Percentiles rank a stretch among this genome's conserved stretches.
phyloP scores from a whole-genome alignment of 2,113 vertebrate species.

The Cardinalis cardinalis region DNA sequence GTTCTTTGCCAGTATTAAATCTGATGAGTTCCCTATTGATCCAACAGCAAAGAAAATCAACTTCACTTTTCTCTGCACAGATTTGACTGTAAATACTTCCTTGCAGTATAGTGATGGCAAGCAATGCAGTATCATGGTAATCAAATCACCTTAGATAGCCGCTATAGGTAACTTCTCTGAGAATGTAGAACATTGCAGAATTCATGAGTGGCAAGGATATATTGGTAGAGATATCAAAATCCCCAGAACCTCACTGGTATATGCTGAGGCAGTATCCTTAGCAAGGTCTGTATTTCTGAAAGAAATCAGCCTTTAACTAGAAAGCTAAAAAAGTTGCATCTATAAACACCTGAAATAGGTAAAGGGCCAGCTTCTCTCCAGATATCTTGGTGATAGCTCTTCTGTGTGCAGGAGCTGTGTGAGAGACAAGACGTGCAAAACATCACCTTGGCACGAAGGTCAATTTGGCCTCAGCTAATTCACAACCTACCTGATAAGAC shows the following conservation, averaged over 20 bases:
- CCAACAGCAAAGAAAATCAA: neutral
- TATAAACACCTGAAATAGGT: neutral
- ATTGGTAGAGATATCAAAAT: neutral
- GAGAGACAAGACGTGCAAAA: neutral
- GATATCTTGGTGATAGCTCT: neutral
- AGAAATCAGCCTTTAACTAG: neutral
- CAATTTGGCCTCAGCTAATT: neutral
- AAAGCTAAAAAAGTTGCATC: neutral
- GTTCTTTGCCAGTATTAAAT: neutral
- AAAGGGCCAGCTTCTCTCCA: neutral
- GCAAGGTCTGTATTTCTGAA: neutral
- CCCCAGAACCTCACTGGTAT: neutral
- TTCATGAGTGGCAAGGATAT: neutral
- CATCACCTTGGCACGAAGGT: neutral
- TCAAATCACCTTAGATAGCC: neutral
- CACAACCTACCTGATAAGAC: rapidly evolving
- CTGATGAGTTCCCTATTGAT: neutral
- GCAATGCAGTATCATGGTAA: neutral
- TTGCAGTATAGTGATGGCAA: neutral
- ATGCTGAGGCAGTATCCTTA: neutral
- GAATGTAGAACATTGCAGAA: neutral
- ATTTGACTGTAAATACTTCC: neutral
- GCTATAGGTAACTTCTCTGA: neutral
- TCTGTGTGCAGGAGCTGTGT: neutral
- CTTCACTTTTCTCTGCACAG: neutral